phyloP scores from a whole-genome alignment of 1,140 invertebrate genomes.

The Mizuhopecten yessoensis region DNA sequence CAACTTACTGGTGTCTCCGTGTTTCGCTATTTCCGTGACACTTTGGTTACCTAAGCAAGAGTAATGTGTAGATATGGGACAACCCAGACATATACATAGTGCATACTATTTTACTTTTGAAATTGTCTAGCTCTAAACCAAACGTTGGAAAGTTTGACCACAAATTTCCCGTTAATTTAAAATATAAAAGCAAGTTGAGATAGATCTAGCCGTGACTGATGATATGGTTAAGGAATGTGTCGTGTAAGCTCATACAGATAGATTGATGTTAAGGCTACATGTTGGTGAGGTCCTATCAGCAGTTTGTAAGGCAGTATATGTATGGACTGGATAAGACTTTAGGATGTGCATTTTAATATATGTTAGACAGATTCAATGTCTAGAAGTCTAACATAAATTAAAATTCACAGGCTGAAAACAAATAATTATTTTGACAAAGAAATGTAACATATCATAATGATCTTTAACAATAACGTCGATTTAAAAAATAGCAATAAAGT shows the following conservation, averaged over 20 bases:
- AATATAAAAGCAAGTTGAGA: neutral
- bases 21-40: constrained; percentile 19
- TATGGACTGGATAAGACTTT: constrained; percentile 34
- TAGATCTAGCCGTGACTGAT: neutral
- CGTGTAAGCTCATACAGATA: neutral
- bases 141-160: neutral
- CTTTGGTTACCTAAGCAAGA: constrained; percentile 32
- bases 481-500: too few species aligned
- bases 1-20: constrained; percentile 25
- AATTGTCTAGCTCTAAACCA: neutral
- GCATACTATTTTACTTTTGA: neutral
- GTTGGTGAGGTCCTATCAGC: neutral
- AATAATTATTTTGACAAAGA: neutral
- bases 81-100: neutral
- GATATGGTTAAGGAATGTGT: neutral
- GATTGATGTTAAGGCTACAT: neutral
- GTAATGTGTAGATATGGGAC: neutral
- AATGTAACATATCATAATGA: too few species aligned
- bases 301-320: neutral
- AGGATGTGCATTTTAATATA: neutral
- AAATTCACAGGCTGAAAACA: constrained; percentile 12
- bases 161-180: neutral
- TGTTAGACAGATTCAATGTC: neutral
- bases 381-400: constrained; percentile 19
- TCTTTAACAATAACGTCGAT: too few species aligned